Evolutionary conservation across 1,140 invertebrate species (phyloP), one percentile per base, ranked within the genome.

Genomic region (Eurosta solidaginis): DNA sequence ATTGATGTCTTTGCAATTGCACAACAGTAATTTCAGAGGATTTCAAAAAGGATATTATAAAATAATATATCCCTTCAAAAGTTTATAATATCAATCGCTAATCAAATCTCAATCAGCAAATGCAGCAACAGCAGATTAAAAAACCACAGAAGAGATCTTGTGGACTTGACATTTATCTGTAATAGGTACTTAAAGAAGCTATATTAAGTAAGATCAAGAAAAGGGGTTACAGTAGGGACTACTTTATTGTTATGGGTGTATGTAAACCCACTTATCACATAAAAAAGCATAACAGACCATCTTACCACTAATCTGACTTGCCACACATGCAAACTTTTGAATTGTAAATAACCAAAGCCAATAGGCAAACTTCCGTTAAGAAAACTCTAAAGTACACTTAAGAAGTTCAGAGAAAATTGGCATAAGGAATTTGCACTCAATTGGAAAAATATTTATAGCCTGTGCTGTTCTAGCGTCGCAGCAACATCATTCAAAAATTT

Each of bases 331-430:
- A 36, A 10, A 36, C 29, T 1, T 0, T n/a, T 36, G 20, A 29
- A 40, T n/a, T n/a, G n/a, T 20, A 68, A 20, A 5, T 20, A 40
- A 42, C 5, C 6, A 9, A 2, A 20, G n/a, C n/a, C 33, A 10
- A 9, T 29, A 12, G 27, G 33, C 29, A 40, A 68, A 68, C 6
- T 68, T 68, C 33, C 17, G 33, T 40, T 7, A 33, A 20, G 59
- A 68, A 68, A 68, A 68, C 59, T 68, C 33, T 20, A 68, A 68
- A 68, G 59, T 68, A 68, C 59, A 68, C 59, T 68, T 68, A 68
- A 68, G 59, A 68, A 68, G 59, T 68, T 68, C 59, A 68, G n/a
- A 40, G 59, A 68, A 68, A 68, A 68, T 68, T 68, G 59, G 59
- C 59, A 68, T 20, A 68, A 68, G 59, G 22, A 68, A 68, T 36